A percentile compares a stretch with the other conserved stretches of the same genome.
Conservation (phyloP, 2,888 invertebrate species). For the Amiota communis region DNA sequence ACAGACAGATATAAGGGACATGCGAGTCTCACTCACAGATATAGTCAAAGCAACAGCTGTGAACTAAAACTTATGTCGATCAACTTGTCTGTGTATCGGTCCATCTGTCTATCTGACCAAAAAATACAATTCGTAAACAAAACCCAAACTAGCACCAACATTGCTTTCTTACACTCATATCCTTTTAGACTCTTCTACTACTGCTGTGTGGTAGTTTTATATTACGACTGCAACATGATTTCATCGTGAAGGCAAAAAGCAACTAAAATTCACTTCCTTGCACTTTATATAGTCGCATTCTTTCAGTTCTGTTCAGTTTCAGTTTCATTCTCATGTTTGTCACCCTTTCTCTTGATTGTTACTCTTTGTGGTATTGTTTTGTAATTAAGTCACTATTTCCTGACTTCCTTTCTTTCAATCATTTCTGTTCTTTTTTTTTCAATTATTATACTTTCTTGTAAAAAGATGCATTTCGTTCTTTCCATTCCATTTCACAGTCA, state of each 20-base stretch:
- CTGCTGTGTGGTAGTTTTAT: slow-evolving; percentile 26
- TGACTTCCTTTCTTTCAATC: too few species aligned
- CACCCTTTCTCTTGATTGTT: slow-evolving; percentile 31
- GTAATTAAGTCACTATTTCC: slow-evolving; percentile 43
- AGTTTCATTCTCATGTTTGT: slow-evolving; percentile 16
- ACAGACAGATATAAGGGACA: slow-evolving; percentile 7
- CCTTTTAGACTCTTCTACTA: not conserved
- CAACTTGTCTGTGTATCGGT: not conserved
- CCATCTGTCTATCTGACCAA: not conserved
- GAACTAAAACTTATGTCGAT: slow-evolving; percentile 7
- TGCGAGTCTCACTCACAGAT: slow-evolving; percentile 48
- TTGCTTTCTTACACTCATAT: not conserved
- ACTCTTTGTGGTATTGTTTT: slow-evolving; percentile 41
- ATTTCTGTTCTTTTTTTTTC: too few species aligned
- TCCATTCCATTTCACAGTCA: not conserved
- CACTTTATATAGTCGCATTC: slow-evolving; percentile 34
- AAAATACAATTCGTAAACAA: not conserved
- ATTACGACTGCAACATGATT: too few species aligned
- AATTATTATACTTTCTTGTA: slow-evolving; percentile 25
- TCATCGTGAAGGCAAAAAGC: too few species aligned
- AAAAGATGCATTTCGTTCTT: slow-evolving; percentile 30
- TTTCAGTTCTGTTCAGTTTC: slow-evolving; percentile 39
- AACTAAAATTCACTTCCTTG: too few species aligned
- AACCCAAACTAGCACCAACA: not conserved
- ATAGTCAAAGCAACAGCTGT: slow-evolving; percentile 44